A percentile compares a stretch with the other conserved stretches of the same genome.
phyloP scores from a whole-genome alignment of 1,140 invertebrate species.

The Lepidurus packardi region DNA sequence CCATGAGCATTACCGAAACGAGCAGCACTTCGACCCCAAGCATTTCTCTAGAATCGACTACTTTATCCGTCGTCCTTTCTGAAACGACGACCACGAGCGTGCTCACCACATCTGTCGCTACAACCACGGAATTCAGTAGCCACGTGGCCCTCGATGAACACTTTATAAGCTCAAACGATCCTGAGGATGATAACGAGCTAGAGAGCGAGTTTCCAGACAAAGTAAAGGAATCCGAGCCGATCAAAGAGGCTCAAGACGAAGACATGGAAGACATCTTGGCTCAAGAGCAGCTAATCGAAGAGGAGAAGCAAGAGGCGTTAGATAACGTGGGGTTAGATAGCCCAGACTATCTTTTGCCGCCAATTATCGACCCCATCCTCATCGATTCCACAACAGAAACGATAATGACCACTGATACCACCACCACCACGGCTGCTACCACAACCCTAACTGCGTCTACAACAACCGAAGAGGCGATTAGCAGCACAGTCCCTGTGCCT shows the following conservation, averaged over 20 bases:
- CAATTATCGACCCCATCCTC: neutral
- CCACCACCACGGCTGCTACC: conserved; percentile 11
- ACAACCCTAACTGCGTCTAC: neutral
- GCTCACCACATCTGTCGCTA: neutral
- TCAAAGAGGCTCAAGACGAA: neutral
- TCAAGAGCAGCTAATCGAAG: neutral
- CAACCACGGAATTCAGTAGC: neutral
- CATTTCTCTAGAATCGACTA: too few relatives aligned
- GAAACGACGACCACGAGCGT: neutral
- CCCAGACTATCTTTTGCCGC: neutral
- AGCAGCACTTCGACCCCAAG: too few relatives aligned
- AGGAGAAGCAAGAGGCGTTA: neutral
- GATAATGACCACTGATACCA: neutral
- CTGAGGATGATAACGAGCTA: conserved; percentile 26
- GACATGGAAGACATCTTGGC: neutral
- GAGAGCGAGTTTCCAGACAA: neutral
- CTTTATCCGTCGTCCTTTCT: too few relatives aligned
- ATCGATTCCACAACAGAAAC: conserved; percentile 22
- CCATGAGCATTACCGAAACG: too few relatives aligned
- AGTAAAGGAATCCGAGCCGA: neutral
- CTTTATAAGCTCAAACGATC: neutral
- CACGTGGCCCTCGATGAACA: neutral
- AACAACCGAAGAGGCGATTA: neutral
- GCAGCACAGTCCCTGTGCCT: neutral
- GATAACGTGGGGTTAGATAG: neutral